Percentiles rank a stretch among this genome's conserved stretches.
Conservation (phyloP, 2,113 vertebrate species). For the Nycticryphes semicollaris region DNA sequence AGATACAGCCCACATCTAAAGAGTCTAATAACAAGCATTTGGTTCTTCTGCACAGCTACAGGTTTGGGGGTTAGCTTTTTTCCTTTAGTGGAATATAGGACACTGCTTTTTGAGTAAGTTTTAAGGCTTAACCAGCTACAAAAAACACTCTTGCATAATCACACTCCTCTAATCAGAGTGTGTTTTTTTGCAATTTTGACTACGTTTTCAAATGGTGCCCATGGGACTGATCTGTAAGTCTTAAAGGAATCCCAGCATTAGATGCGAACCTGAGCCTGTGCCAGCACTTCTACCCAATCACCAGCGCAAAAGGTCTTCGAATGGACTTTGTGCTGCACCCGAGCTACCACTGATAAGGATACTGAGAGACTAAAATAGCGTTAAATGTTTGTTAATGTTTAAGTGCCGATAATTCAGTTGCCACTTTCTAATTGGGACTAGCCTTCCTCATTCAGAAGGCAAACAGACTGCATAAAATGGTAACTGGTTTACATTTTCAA, state of each 20-base stretch:
- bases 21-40: not conserved
- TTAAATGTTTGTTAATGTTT: slow-evolving; percentile 32
- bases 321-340: slow-evolving; percentile 16
- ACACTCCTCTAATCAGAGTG: not conserved
- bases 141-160: not conserved
- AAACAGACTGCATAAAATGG: not conserved
- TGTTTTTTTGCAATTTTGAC: not conserved
- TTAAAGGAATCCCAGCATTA: not conserved
- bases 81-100: too few species aligned
- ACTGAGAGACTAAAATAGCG: not conserved
- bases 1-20: not conserved
- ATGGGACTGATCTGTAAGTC: not conserved
- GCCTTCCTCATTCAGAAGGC: not conserved
- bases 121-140: not conserved
- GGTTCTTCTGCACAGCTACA: not conserved
- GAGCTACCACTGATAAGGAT: not conserved
- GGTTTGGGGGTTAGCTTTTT: not conserved
- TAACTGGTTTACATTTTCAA: not conserved
- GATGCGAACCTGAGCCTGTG: too few species aligned
- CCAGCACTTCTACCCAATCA: not conserved
- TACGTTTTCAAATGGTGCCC: not conserved
- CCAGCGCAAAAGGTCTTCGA: not conserved
- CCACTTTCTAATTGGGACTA: not conserved
- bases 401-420: not conserved
- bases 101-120: not conserved